Conservation (phyloP, 92 coral and sea anemone genomes). For the Palythoa grandis region DNA sequence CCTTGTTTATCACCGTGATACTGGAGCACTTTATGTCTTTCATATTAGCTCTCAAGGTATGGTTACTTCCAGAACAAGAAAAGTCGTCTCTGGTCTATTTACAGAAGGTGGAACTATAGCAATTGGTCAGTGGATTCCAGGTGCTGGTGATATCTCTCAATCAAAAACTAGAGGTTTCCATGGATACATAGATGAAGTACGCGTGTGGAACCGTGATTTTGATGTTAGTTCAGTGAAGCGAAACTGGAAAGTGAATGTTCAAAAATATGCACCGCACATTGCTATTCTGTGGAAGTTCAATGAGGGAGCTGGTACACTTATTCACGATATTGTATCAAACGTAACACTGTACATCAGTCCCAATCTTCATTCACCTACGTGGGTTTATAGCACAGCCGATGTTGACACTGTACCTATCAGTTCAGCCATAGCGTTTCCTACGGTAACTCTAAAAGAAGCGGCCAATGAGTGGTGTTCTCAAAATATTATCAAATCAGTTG, state of each 20-base stretch:
- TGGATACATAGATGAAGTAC: slow-evolving; percentile 71
- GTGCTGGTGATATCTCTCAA: slow-evolving; percentile 48
- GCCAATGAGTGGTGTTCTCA: slow-evolving; percentile 58
- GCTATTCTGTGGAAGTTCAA: slow-evolving; percentile 71
- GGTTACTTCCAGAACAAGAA: slow-evolving; percentile 37
- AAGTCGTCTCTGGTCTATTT: slow-evolving; percentile 50
- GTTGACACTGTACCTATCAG: slow-evolving; percentile 48
- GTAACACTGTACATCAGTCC: slow-evolving; percentile 59
- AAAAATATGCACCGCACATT: slow-evolving; percentile 47
- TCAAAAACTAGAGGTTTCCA: slow-evolving; percentile 46
- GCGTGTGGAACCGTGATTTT: slow-evolving; percentile 66
- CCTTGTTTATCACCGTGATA: slow-evolving; percentile 57
- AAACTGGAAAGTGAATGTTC: slow-evolving; percentile 61
- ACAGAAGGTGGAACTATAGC: slow-evolving; percentile 56
- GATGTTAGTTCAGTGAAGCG: slow-evolving; percentile 49
- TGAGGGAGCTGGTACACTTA: slow-evolving; percentile 59
- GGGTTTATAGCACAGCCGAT: slow-evolving; percentile 66
- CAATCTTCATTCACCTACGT: slow-evolving; percentile 43
- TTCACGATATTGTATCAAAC: slow-evolving; percentile 52
- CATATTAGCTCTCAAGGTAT: slow-evolving; percentile 40
- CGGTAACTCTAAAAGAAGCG: slow-evolving; percentile 27
- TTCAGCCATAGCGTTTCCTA: slow-evolving; percentile 32
- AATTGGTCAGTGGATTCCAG: slow-evolving; percentile 73
- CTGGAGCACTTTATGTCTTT: slow-evolving; percentile 57
- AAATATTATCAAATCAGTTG: slow-evolving; percentile 47